Percentiles rank a stretch among this genome's conserved stretches.
Evolutionary conservation across 2,888 invertebrate species (phyloP).

Genomic region (Drosophila neotestacea): DNA sequence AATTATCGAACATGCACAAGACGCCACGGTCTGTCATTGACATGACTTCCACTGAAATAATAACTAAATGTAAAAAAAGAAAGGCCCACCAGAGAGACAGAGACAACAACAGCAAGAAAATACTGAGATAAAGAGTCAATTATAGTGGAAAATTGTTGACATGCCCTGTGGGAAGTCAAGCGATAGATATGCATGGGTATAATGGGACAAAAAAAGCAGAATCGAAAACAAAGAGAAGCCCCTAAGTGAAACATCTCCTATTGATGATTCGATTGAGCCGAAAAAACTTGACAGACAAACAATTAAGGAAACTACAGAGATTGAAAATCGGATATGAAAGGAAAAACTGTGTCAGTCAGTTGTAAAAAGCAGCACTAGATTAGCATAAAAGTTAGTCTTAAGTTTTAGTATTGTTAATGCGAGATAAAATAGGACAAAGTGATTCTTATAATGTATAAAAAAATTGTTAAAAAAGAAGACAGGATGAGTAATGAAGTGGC

Average conservation of each 20-base stretch:
- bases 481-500: no score
- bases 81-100: conserved; percentile 9
- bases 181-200: conserved; percentile 1
- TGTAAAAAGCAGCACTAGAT: conserved; percentile 2
- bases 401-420: neutral
- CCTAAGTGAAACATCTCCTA: conserved; percentile 12
- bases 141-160: conserved; percentile 49
- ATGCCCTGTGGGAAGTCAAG: conserved; percentile 36
- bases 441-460: no score
- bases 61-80: conserved; percentile 40
- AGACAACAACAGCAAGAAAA: neutral
- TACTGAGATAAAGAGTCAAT: conserved; percentile 32
- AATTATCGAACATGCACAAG: conserved; percentile 75
- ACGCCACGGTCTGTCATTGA: conserved; percentile 66
- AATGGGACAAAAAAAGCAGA: conserved; percentile 3
- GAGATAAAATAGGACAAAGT: no score
- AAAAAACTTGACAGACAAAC: conserved; percentile 20
- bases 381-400: neutral
- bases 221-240: conserved; percentile 9
- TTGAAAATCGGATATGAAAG: neutral
- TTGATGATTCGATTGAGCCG: conserved; percentile 2
- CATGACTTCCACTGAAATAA: conserved; percentile 48
- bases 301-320: conserved; percentile 16
- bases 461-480: no score
- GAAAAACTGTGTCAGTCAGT: neutral